Evolutionary conservation across 92 coral and sea anemone species (phyloP).

Genomic region (Micromussa lordhowensis): DNA sequence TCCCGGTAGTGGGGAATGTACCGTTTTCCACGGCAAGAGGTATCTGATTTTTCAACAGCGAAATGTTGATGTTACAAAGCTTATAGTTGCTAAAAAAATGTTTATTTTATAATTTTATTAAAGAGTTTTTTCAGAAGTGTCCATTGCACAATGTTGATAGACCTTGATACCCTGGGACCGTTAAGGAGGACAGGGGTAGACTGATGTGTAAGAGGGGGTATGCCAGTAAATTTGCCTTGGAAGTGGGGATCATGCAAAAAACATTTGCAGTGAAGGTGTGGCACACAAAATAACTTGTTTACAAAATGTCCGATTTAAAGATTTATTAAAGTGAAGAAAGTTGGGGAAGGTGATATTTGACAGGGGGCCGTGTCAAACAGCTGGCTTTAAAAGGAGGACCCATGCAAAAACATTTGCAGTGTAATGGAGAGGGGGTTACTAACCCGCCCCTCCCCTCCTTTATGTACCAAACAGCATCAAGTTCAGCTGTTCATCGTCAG

Average conservation of each 20-base stretch:
- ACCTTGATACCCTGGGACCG: background rate
- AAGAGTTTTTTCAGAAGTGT: constrained; percentile 3
- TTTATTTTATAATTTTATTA: constrained; percentile 2
- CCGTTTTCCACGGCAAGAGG: too few species aligned
- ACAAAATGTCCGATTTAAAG: too few species aligned
- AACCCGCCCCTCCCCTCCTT: background rate
- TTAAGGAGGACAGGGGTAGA: background rate
- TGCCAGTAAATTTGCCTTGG: background rate
- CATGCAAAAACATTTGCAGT: too few species aligned
- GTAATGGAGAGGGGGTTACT: too few species aligned
- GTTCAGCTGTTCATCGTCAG: too few species aligned
- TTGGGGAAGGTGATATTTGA: too few species aligned
- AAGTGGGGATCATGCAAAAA: constrained; percentile 7
- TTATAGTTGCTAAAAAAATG: background rate
- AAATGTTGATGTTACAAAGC: constrained; percentile 9
- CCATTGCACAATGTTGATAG: constrained; percentile 2
- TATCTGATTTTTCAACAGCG: constrained; percentile 18
- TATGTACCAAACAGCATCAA: background rate
- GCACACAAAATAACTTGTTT: constrained; percentile 7
- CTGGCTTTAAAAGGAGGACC: too few species aligned
- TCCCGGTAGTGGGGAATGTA: too few species aligned
- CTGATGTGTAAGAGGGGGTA: background rate
- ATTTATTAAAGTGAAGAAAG: too few species aligned
- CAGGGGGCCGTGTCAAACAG: too few species aligned
- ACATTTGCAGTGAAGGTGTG: constrained; percentile 10